Base-by-base conservation (phyloP, 1,140 invertebrate genomes). In the Liolophura sinensis region DNA sequence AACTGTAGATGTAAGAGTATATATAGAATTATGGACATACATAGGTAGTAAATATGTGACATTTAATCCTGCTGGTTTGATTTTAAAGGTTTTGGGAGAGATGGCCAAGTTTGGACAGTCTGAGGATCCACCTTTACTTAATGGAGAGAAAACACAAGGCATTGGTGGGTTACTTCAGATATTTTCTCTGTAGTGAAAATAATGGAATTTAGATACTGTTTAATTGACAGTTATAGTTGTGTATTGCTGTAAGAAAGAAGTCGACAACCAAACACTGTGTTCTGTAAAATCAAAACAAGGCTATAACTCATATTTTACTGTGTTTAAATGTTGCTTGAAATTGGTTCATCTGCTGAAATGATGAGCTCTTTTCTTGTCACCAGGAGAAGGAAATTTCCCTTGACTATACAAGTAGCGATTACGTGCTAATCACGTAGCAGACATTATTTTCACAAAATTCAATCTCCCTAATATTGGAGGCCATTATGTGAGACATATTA, bases 141-240 rank as follows among this genome's bases (percentile, higher is more conserved):
- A 90, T 58, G 95, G 94, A 40, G 95, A 98, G 86, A 90, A 91
- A 75, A 89, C 95, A 22, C 91, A 92, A 81, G 92, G 92, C 57
- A 89, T 69, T 67, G 74, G 78, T 81, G 68, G 58, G 59, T 60
- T 15, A 59, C 46, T 47, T n/a, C 16, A n/a, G n/a, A 24, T n/a
- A 40, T 22, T 46, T 56, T 18, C 25, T 47, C 22, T 20, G n/a
- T 18, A 24, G 12, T 50, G 20, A 48, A 16, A 60, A 24, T 16
- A 40, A 60, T 55, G 50, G 18, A 12, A 59, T 12, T 31, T 54
- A 47, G 4, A 64, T 25, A 50, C 16, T 22, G 18, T n/a, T 4
- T 25, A 3, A 3, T 59, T 9, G 0, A 47, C 12, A 60, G 7
- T 40, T 5, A n/a, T 48, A 70, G 24, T 66, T 69, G 40, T 60